Base-by-base conservation (phyloP, 2,888 invertebrate species). In the Graphium colonna region DNA sequence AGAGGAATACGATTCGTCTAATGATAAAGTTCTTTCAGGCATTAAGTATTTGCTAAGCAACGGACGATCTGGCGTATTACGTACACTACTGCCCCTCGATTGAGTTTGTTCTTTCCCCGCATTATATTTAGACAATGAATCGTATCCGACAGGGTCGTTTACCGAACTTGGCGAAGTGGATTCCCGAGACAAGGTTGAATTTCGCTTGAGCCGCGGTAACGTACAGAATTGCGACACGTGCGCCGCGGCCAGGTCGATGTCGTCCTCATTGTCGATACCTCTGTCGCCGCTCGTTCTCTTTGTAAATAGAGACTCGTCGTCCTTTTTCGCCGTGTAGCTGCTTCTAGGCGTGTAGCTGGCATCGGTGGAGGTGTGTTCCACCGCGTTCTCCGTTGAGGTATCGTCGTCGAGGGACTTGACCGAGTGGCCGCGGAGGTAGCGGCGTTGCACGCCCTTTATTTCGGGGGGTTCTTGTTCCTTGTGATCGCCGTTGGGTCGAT, bases 11-110 rank as follows among this genome's bases (percentile, higher is more conserved):
- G 82, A 66, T 40, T 84, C 81, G 56, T 86, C 89, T 10, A 75
- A 62, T 39, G 83, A 78, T 16, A 70, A 58, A 46, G 76, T 73
- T 54, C 85, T 79, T 49, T 87, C 87, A 21, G 88, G 83, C 9
- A 89, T 77, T 63, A 92, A 77, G 63, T 92, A 90, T 71, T 92
- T 92, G 69, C 91, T 90, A 42, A 92, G 77, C 46, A 92, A 73
- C 9, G 92, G 91, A 0, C 91, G 85, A 17, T 92, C 92, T 4
- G 85, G 82, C 1, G 82, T 81, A 51, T 77, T 73, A 38, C 82
- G 75, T 21, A 76, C 60, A 43, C 73, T 70, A 13, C 64, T 61
- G 43, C 52, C 68, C 56, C 62, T 71, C 62, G 62, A 67, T 46
- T 51, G 68, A 57, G 57, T 58, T 44, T 28, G 55, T 51, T 64